Evolutionary conservation across 2,888 invertebrate genomes (phyloP), one percentile per base, ranked within the genome.

Genomic region (Yponomeuta sedellus): DNA sequence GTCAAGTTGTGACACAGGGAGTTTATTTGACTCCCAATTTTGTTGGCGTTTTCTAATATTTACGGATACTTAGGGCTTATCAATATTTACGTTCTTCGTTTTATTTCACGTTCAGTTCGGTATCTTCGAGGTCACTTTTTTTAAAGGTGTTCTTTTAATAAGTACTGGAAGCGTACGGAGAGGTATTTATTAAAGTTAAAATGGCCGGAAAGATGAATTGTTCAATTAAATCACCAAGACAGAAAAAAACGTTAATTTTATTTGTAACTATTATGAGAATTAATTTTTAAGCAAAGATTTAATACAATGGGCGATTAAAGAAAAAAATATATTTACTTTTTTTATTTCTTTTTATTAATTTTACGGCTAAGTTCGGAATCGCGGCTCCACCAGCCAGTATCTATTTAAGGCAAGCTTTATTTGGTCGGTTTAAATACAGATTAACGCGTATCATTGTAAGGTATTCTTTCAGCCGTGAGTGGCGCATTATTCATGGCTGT

Each of bases 1-100:
- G 61, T 66, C 66, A 66, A 66, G 44, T 39, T 22, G 34, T 61
- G 61, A 61, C 25, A 10, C 25, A 62, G 34, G 39, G 25, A 12
- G 39, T 39, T n/a, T n/a, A n/a, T n/a, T 20, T 28, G 25, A 16
- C 19, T 16, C 28, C 34, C 16, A 61, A 61, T 61, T 62, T 34
- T 16, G 44, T 52, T 52, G 44, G 16, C 44, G 16, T 52, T 12
- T 16, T 52, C 44, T 52, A 52, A 52, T 52, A 52, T 52, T 52
- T 52, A 52, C 12, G 34, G 34, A 8, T 34, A 11, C 10, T 59
- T 59, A 20, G 25, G 12, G 25, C 5, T 6, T 59, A 22, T 59
- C 10, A 3, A 11, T 20, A n/a, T 59, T 25, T 12, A 22, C 59
- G 20, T 59, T 59, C 25, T 19, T 59, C 11, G 20, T 59, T 19